These are phyloP conservation scores for Apteryx owenii DNA, from an alignment of 2,113 vertebrate genomes.

Conservation along the genomic window DNA sequence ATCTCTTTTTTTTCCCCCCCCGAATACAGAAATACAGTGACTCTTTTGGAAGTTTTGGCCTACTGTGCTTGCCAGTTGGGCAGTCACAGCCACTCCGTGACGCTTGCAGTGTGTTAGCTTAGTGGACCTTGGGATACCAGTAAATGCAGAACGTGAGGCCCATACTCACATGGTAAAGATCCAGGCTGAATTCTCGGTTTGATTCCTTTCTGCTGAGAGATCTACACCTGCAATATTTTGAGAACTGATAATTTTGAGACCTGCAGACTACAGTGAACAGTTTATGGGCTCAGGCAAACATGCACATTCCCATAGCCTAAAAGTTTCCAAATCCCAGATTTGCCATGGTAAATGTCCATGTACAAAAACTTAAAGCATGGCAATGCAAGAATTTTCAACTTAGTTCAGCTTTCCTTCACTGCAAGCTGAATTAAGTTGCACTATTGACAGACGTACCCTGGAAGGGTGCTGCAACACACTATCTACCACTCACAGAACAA, in stretches of 20 bases:
- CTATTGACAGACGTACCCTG: neutral
- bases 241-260: neutral
- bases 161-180: too few species aligned
- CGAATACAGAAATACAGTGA: neutral
- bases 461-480: neutral
- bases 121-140: neutral
- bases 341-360: accelerated
- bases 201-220: neutral
- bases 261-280: neutral
- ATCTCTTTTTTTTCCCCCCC: neutral
- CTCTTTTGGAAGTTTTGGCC: accelerated
- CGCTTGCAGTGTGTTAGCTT: neutral
- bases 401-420: neutral
- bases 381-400: neutral
- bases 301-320: neutral
- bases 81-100: neutral
- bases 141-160: neutral
- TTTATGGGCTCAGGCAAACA: neutral
- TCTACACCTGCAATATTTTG: neutral
- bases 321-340: neutral
- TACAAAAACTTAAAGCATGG: neutral
- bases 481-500: accelerated
- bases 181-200: neutral
- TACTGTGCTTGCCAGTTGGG: neutral
- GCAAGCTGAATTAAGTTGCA: neutral